Percentiles rank a stretch among this genome's conserved stretches.
Conservation (phyloP, 2,888 invertebrate species). For the Scrobipalpa atriplicella region DNA sequence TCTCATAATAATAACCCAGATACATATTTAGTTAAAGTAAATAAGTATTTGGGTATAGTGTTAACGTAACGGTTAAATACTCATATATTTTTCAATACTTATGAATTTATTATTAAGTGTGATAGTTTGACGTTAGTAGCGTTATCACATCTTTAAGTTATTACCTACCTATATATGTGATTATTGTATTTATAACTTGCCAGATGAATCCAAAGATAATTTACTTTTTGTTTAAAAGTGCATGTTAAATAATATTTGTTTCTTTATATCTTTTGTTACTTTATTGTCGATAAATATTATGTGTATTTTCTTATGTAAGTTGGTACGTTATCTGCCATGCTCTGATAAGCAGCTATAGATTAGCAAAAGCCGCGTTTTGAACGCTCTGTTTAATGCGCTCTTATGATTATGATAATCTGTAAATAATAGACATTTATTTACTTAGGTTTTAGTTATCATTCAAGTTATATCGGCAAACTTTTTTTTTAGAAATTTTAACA, state of each 20-base stretch:
- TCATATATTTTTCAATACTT: constrained; percentile 14
- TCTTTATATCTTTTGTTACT: constrained; percentile 33
- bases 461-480: no score
- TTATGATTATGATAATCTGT: constrained; percentile 3
- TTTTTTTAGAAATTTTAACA: no score
- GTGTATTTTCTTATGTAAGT: background rate
- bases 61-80: constrained; percentile 13
- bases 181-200: constrained; percentile 65
- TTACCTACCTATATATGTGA: constrained; percentile 11
- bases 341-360: constrained; percentile 6
- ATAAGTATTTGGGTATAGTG: background rate
- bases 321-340: background rate
- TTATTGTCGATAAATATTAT: no score
- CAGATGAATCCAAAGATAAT: constrained; percentile 72
- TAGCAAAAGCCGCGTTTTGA: background rate
- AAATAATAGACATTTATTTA: background rate
- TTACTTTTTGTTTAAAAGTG: constrained; percentile 40
- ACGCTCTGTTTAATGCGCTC: constrained; percentile 4
- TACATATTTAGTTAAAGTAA: constrained; percentile 2
- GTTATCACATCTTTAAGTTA: constrained; percentile 8
- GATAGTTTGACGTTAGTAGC: background rate
- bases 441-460: background rate
- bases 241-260: constrained; percentile 47
- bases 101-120: constrained; percentile 23
- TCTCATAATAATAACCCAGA: background rate